Conservation (phyloP, 2,797 vertebrate genomes). For the Phataginus tricuspis region DNA sequence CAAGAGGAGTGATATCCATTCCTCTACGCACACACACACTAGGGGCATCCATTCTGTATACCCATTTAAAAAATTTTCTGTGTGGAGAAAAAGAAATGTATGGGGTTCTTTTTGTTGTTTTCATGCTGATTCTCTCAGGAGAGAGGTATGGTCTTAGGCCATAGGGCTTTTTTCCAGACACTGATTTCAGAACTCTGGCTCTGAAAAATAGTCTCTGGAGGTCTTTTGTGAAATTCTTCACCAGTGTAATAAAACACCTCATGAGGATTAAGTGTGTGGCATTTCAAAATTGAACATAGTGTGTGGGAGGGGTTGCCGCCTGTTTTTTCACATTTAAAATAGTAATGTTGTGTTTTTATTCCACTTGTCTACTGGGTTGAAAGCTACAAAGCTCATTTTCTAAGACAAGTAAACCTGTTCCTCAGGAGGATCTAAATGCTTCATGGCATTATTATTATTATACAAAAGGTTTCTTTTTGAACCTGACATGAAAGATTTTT, state of each 20-base stretch:
- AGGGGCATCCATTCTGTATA: not conserved
- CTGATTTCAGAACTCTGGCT: not conserved
- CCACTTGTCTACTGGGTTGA: not conserved
- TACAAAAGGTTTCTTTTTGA: not conserved
- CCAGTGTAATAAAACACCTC: not conserved
- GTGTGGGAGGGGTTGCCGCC: too few species aligned
- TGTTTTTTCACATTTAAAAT: not conserved
- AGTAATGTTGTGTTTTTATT: not conserved
- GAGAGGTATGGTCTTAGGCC: not conserved
- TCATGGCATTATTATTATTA: not conserved
- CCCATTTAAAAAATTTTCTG: not conserved
- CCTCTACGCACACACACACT: not conserved
- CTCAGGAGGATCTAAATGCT: not conserved
- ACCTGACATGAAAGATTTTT: not conserved
- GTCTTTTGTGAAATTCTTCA: not conserved
- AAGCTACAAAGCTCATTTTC: not conserved
- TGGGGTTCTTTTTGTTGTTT: not conserved
- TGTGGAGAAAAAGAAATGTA: not conserved
- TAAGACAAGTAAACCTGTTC: not conserved
- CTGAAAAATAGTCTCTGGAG: not conserved
- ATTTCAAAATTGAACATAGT: not conserved
- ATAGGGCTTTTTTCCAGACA: too few species aligned
- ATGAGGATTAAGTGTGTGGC: not conserved
- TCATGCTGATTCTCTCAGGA: not conserved
- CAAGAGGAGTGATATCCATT: accelerated